phyloP scores from a whole-genome alignment of 2,888 invertebrate genomes.

The Drosophila pseudotakahashii region DNA sequence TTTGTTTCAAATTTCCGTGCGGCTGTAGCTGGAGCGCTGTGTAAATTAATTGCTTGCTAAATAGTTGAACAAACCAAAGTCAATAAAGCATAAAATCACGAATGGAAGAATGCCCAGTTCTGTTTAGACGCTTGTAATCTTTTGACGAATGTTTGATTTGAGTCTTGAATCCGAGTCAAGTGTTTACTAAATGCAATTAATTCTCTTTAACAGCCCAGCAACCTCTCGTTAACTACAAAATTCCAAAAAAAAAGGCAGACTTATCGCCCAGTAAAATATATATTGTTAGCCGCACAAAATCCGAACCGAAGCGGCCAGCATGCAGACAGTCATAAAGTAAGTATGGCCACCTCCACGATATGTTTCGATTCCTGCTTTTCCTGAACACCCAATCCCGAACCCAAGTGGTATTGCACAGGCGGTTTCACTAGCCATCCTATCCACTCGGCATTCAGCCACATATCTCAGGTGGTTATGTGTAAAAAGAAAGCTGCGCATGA shows the following conservation, averaged over 20 bases:
- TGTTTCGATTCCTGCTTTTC: slow-evolving; percentile 17
- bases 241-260: slow-evolving; percentile 35
- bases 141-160: slow-evolving; percentile 9
- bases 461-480: slow-evolving; percentile 28
- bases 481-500: slow-evolving; percentile 75
- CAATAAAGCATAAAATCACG: slow-evolving; percentile 7
- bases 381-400: slow-evolving; percentile 1
- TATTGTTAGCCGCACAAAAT: slow-evolving; percentile 40
- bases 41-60: slow-evolving; percentile 45
- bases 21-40: slow-evolving; percentile 43
- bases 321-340: slow-evolving; percentile 84
- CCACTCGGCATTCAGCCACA: slow-evolving; percentile 21
- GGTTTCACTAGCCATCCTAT: slow-evolving; percentile 37
- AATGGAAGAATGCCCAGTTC: neutral
- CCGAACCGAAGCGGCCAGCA: slow-evolving; percentile 54
- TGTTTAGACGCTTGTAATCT: slow-evolving; percentile 6
- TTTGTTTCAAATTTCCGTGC: slow-evolving; percentile 47
- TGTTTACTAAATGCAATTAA: slow-evolving; percentile 56
- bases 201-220: slow-evolving; percentile 66
- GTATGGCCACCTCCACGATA: slow-evolving; percentile 49
- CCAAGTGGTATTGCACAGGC: slow-evolving; percentile 3
- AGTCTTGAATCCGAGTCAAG: slow-evolving; percentile 5
- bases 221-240: slow-evolving; percentile 44
- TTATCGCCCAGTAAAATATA: slow-evolving; percentile 41
- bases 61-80: slow-evolving; percentile 26